These are phyloP conservation scores for Gryllus bimaculatus DNA, from an alignment of 1,140 invertebrate genomes.

Conservation along the genomic window DNA sequence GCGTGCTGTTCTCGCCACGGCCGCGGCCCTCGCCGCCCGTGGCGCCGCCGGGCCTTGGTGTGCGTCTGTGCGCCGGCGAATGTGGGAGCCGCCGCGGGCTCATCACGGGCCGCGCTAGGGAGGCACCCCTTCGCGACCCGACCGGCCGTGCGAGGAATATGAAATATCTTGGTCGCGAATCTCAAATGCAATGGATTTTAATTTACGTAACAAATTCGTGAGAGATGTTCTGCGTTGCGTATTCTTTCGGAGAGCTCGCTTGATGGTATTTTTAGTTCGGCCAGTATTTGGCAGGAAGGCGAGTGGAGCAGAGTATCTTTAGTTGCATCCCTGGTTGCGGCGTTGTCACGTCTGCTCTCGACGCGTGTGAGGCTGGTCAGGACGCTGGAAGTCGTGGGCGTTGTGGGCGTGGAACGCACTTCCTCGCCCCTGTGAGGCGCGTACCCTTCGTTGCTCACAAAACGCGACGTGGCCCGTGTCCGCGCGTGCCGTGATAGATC, in stretches of 20 bases:
- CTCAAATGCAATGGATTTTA: background rate
- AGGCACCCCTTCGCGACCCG: too few species aligned
- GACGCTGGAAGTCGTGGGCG: background rate
- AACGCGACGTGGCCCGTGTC: background rate
- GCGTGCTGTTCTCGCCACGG: background rate
- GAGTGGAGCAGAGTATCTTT: constrained; percentile 27
- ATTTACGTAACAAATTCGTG: constrained; percentile 13
- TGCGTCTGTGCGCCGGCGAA: too few species aligned
- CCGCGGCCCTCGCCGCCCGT: constrained; percentile 6
- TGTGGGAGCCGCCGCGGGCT: too few species aligned
- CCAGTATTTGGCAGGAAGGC: constrained; percentile 33
- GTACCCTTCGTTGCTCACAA: background rate
- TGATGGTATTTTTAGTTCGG: constrained; percentile 34
- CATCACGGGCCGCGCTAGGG: too few species aligned
- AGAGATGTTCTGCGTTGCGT: constrained; percentile 19
- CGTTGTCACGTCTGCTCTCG: constrained; percentile 21
- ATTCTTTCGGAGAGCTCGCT: constrained; percentile 17
- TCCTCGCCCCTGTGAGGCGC: background rate
- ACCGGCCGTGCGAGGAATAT: too few species aligned
- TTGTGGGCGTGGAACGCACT: background rate
- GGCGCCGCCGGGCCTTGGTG: constrained; percentile 21
- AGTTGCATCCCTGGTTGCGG: constrained; percentile 30
- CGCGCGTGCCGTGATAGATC: background rate
- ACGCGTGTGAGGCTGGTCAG: constrained; percentile 17
- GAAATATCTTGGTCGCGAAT: too few species aligned